A percentile compares a stretch with the other conserved stretches of the same genome.
These are phyloP conservation scores for Tokudaia muenninki DNA, from an alignment of 2,797 vertebrate genomes.

Conservation along the genomic window DNA sequence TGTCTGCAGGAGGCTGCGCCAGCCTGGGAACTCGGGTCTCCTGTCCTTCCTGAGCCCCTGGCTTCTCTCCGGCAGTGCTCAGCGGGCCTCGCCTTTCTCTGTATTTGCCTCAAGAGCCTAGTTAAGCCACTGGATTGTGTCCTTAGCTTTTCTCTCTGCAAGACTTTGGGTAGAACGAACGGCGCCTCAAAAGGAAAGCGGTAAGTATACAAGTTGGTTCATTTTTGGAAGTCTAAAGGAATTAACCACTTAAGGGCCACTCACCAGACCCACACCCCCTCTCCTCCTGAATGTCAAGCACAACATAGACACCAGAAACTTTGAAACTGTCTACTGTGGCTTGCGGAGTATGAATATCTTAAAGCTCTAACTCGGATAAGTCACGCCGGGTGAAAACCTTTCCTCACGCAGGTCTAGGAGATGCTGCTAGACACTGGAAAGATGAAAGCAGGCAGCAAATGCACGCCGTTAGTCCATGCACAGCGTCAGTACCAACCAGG, in stretches of 20 bases:
- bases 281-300: background rate
- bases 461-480: background rate
- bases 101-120: background rate
- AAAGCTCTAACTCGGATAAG: background rate
- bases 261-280: background rate
- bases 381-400: background rate
- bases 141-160: background rate
- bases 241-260: background rate
- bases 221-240: background rate
- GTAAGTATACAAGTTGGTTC: background rate
- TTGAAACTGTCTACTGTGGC: too few species aligned
- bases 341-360: background rate
- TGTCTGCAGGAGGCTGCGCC: rapidly evolving
- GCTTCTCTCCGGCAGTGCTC: background rate
- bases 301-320: background rate
- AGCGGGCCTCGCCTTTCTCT: background rate
- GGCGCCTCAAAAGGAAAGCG: background rate
- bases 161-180: background rate
- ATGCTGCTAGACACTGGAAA: background rate
- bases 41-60: too few species aligned
- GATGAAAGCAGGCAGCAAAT: background rate
- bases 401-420: background rate
- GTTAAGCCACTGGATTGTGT: background rate
- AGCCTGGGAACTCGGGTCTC: background rate
- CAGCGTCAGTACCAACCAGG: background rate